These are phyloP conservation scores for Lycaena phlaeas DNA, from an alignment of 2,888 invertebrate species.

Conservation along the genomic window DNA sequence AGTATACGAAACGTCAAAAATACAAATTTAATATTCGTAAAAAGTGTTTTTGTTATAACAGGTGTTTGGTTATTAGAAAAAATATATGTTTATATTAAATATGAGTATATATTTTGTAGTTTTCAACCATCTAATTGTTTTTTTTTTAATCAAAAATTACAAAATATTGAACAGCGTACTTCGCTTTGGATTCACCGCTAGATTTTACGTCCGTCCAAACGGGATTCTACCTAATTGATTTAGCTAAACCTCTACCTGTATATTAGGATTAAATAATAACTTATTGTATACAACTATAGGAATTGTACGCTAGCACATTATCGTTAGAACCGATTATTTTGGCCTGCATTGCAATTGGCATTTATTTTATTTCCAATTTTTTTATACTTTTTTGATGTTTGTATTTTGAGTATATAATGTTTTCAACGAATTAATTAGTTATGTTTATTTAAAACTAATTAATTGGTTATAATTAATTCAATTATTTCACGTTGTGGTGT, in stretches of 20 bases:
- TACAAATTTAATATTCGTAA: too few relatives aligned
- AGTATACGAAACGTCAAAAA: too few relatives aligned
- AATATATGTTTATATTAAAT: too few relatives aligned
- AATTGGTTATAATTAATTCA: background rate
- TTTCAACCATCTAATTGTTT: too few relatives aligned
- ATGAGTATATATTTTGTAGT: too few relatives aligned
- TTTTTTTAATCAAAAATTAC: slow-evolving; percentile 2
- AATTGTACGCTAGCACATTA: slow-evolving; percentile 3
- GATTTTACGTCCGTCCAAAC: slow-evolving; percentile 54
- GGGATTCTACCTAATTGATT: slow-evolving; percentile 47
- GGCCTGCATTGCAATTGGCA: slow-evolving; percentile 42
- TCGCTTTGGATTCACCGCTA: slow-evolving; percentile 27
- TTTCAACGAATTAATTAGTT: too few relatives aligned
- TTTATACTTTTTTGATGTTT: slow-evolving; percentile 1
- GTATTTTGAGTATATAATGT: background rate
- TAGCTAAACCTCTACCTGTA: slow-evolving; percentile 33
- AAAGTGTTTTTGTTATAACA: too few relatives aligned
- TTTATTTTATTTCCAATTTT: slow-evolving; percentile 31
- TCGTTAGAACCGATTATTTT: slow-evolving; percentile 8
- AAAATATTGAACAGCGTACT: slow-evolving; percentile 1
- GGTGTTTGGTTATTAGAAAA: too few relatives aligned
- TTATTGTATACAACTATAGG: background rate
- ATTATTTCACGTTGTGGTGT: too few relatives aligned
- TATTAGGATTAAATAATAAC: slow-evolving; percentile 23
- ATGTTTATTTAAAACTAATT: background rate